Percentiles rank a stretch among this genome's conserved stretches.
Evolutionary conservation across 2,113 vertebrate genomes (phyloP).

Genomic region (Nyctereutes procyonoides): DNA sequence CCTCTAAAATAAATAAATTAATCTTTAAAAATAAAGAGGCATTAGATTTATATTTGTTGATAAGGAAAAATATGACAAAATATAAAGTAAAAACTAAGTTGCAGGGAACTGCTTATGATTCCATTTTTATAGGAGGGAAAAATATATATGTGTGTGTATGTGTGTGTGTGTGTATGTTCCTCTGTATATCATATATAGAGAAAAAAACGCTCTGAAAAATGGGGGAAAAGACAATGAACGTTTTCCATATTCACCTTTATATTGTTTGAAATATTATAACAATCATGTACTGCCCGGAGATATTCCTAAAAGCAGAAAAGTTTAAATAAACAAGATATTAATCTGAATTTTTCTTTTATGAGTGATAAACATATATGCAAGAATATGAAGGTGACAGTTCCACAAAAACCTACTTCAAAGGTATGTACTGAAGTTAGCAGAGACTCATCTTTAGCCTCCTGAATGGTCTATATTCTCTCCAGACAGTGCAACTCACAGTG

Average conservation of each 20-base stretch:
- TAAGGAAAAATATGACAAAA: neutral
- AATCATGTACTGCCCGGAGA: neutral
- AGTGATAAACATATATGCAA: neutral
- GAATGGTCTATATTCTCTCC: neutral
- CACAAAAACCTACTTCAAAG: neutral
- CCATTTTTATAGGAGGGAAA: neutral
- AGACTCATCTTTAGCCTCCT: neutral
- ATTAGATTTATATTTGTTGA: conserved; percentile 10
- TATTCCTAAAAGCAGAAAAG: neutral
- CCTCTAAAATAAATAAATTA: neutral
- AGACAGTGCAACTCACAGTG: neutral
- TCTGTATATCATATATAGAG: neutral
- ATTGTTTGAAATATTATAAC: neutral
- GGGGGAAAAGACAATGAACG: neutral
- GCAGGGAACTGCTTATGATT: neutral
- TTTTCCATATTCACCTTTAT: conserved; percentile 16
- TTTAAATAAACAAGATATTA: neutral
- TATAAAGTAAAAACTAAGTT: conserved; percentile 12
- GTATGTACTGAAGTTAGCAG: neutral
- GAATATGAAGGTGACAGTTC: neutral
- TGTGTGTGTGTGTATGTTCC: neutral
- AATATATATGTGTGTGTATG: neutral
- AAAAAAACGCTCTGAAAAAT: neutral
- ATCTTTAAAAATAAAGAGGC: neutral
- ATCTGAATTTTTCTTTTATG: conserved; percentile 1